Percentiles rank a stretch among this genome's conserved stretches.
phyloP scores from a whole-genome alignment of 2,797 vertebrate genomes.

The Parotocinclus haroldoi region DNA sequence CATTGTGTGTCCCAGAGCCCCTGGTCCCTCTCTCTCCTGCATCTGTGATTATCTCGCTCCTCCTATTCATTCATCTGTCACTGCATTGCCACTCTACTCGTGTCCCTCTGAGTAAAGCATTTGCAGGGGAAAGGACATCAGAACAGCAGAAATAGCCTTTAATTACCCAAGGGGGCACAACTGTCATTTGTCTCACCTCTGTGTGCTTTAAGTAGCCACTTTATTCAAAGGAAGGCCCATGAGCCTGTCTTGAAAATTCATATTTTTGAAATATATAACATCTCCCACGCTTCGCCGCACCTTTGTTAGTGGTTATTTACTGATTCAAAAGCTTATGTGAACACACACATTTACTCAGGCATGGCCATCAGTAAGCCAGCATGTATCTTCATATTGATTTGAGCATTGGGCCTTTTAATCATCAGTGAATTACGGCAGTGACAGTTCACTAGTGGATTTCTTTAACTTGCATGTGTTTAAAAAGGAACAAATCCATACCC shows the following conservation, averaged over 20 bases:
- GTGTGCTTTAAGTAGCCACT: slow-evolving; percentile 34
- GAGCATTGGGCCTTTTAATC: slow-evolving; percentile 32
- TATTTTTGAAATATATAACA: slow-evolving; percentile 16
- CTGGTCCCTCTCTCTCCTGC: slow-evolving; percentile 9
- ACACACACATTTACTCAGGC: slow-evolving; percentile 10
- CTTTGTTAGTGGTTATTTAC: slow-evolving; percentile 5
- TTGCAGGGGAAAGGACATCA: slow-evolving; percentile 43
- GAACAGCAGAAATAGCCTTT: slow-evolving; percentile 43
- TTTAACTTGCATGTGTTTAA: too few species aligned
- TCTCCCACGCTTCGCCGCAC: not conserved
- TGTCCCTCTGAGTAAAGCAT: slow-evolving; percentile 37
- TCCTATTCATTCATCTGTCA: slow-evolving; percentile 2
- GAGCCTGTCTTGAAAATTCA: slow-evolving; percentile 13
- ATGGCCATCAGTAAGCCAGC: slow-evolving; percentile 19
- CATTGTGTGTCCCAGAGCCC: slow-evolving; percentile 11
- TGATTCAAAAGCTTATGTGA: slow-evolving; percentile 23
- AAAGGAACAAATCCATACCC: too few species aligned
- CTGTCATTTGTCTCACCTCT: slow-evolving; percentile 35
- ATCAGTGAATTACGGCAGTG: slow-evolving; percentile 8
- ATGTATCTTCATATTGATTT: slow-evolving; percentile 32
- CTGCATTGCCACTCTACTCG: slow-evolving; percentile 40
- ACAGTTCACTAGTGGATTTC: slow-evolving; percentile 5
- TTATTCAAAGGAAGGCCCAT: slow-evolving; percentile 29
- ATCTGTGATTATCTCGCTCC: slow-evolving; percentile 8
- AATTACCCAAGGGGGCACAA: slow-evolving; percentile 41